Evolutionary conservation across 2,888 invertebrate species (phyloP), one percentile per base, ranked within the genome.

Genomic region (Malthinus seriepunctatus): DNA sequence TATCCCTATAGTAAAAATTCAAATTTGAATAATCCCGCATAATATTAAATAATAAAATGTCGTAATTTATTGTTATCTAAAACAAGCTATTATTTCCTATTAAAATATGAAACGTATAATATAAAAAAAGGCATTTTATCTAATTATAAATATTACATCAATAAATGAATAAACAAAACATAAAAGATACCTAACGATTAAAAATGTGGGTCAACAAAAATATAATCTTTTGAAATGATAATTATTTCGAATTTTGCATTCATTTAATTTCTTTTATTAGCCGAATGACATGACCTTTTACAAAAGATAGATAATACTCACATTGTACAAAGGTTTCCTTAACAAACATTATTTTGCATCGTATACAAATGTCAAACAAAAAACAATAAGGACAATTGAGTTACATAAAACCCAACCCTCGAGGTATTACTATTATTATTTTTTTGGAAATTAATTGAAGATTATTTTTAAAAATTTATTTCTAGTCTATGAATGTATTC

Each of bases 121-220:
- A 23, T 23, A 23, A 3, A 23, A 23, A 23, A 23, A 23, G 5
- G 23, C 2, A 42, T 15, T 35, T 23, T 54, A 46, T 56, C 51
- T 56, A 56, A 56, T 56, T 56, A 56, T 56, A 56, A 56, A 46
- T 45, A 51, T 51, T 57, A 48, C 48, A 52, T 57, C 51, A 57
- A 48, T 52, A 52, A 51, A 34, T 10, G 35, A 34, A 32, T 53
- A 54, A 58, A 54, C 54, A 58, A 54, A 58, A 46, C 52, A 50
- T 49, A 48, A 57, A 48, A 57, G 48, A 51, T 37, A 62, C 54
- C 57, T 61, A 54, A 54, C 44, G 56, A 57, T 57, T 62, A 62
- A 62, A 62, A 62, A 62, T 62, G 11, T 57, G 54, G 57, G 57
- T 62, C 47, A 62, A 51, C 60, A 60, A 56, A 60, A 60, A 52